Percentiles rank a stretch among this genome's conserved stretches.
Evolutionary conservation across 2,113 vertebrate species (phyloP).

Genomic region (Rhadina sibilatrix): DNA sequence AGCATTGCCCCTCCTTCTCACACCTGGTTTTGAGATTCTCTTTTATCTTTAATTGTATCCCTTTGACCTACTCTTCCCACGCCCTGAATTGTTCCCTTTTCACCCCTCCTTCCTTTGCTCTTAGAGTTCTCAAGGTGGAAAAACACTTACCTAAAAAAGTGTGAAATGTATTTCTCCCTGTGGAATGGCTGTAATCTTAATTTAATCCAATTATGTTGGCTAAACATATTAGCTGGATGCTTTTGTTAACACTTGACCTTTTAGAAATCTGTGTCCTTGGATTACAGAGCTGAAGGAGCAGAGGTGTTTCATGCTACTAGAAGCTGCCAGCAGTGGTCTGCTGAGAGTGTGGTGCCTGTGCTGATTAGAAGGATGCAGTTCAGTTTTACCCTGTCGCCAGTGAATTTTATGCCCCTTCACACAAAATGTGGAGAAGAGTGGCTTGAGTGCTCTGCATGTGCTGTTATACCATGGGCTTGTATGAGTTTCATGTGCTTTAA

Average conservation of each 20-base stretch:
- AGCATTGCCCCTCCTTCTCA: slow-evolving; percentile 32
- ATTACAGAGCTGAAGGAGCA: not conserved
- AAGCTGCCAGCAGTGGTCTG: not conserved
- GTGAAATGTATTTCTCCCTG: slow-evolving; percentile 11
- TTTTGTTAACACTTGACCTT: slow-evolving; percentile 42
- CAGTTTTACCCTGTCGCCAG: not conserved
- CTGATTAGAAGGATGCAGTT: not conserved
- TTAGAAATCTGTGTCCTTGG: slow-evolving; percentile 17
- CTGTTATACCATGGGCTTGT: not conserved
- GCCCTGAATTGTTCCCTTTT: slow-evolving; percentile 34
- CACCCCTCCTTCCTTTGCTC: slow-evolving; percentile 11
- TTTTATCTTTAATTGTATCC: slow-evolving; percentile 62
- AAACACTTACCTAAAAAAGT: not conserved
- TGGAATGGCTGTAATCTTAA: slow-evolving; percentile 45
- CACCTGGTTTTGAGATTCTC: slow-evolving; percentile 59
- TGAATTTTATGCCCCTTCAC: not conserved
- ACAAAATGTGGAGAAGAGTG: not conserved
- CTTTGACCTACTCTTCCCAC: slow-evolving; percentile 55
- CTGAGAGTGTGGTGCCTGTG: not conserved
- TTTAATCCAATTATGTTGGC: slow-evolving; percentile 5
- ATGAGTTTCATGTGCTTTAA: not conserved
- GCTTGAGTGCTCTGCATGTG: not conserved
- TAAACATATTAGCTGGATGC: slow-evolving; percentile 41
- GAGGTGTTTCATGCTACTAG: not conserved
- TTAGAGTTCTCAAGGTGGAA: not conserved